Evolutionary conservation across 2,888 invertebrate species (phyloP), one percentile per base, ranked within the genome.

Genomic region (Notodonta ziczac): DNA sequence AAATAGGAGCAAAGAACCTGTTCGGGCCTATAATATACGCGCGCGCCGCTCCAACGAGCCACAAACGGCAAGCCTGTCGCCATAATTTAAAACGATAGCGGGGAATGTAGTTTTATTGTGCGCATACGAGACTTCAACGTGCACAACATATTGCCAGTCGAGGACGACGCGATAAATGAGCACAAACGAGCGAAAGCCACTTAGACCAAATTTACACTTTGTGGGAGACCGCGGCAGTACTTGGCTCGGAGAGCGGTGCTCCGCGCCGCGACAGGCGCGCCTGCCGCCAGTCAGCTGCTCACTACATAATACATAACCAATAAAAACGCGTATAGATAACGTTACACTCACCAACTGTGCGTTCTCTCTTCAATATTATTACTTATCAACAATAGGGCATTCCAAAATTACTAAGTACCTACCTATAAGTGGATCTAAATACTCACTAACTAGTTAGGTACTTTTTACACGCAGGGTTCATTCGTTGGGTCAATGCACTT

Each of bases 401-500:
- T 46, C 9, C 5, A 6, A n/a, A 46, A 5, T 46, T 24, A 24
- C 24, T 24, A 24, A 46, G 4, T 46, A 13, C n/a, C 4, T 10
- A 10, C 10, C 4, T 9, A 5, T 46, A 46, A 46, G 10, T 46
- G 10, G n/a, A 73, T 71, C 65, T 67, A 72, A 77, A 77, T 77
- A 24, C 76, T 80, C 75, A 76, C 77, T 78, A 72, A 67, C 67
- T 73, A 57, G 52, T 56, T 70, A 73, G 52, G 57, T 69, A 73
- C 71, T 80, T 86, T 83, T 84, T 75, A 82, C 24, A 24, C 78
- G 74, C 80, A 86, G 87, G 88, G 90, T 90, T 90, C 88, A 88
- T 87, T 89, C 86, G 85, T 85, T 90, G 86, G 93, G 93, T 93
- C 93, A 93, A 88, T 91, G 93, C 92, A 93, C 93, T 93, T 91